Evolutionary conservation across 2,888 invertebrate species (phyloP).

Genomic region (Rotaria macrura): DNA sequence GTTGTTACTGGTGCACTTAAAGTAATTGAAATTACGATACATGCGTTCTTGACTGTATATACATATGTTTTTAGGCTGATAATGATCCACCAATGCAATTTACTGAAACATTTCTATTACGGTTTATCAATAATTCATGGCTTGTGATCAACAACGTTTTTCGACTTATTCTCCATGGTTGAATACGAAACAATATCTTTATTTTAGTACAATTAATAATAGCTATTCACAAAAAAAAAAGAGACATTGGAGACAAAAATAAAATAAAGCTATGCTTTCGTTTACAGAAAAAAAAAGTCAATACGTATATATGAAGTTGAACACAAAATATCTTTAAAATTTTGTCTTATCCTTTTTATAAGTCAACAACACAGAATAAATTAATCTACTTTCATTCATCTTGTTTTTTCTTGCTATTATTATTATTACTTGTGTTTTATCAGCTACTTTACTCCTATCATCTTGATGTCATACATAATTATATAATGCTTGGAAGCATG

Average conservation of each 20-base stretch:
- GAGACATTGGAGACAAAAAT: too few species aligned
- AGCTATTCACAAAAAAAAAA: background rate
- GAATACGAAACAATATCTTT: background rate
- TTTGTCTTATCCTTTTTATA: too few species aligned
- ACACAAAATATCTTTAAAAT: too few species aligned
- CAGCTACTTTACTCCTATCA: too few species aligned
- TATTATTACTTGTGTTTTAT: too few species aligned
- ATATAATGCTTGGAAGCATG: background rate
- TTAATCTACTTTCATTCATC: background rate
- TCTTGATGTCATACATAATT: background rate
- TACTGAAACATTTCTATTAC: conserved; percentile 29
- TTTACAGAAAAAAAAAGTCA: background rate
- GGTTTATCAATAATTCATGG: conserved; percentile 26
- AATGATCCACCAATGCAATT: conserved; percentile 33
- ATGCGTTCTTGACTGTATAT: background rate
- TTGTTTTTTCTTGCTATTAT: background rate
- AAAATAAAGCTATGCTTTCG: background rate
- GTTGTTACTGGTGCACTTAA: conserved; percentile 23
- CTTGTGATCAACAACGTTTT: conserved; percentile 32
- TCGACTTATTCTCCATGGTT: conserved; percentile 28
- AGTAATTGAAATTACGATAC: background rate
- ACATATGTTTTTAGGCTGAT: conserved; percentile 24
- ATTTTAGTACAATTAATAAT: background rate
- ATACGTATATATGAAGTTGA: background rate
- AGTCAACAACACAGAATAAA: background rate